phyloP scores from a whole-genome alignment of 1,140 invertebrate species.

The Bombus turneri region DNA sequence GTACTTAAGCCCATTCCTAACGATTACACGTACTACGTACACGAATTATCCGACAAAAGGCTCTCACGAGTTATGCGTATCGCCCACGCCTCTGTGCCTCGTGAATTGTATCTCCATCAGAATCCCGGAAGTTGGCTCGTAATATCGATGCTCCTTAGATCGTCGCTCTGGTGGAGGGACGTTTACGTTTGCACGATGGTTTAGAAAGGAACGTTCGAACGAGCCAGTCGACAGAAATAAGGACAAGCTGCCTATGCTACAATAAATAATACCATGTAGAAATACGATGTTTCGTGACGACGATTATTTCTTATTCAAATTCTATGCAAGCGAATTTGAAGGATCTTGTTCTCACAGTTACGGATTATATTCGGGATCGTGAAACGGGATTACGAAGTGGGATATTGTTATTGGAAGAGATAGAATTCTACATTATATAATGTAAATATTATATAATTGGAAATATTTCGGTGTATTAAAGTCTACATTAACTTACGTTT shows the following conservation, averaged over 20 bases:
- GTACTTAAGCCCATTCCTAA: too few species aligned
- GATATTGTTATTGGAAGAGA: too few species aligned
- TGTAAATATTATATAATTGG: too few species aligned
- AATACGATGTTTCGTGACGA: not conserved
- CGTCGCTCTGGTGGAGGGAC: conserved; percentile 32
- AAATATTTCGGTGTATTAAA: too few species aligned
- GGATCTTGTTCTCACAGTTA: not conserved
- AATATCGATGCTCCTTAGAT: conserved; percentile 52
- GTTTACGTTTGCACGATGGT: conserved; percentile 32
- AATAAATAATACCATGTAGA: conserved; percentile 4
- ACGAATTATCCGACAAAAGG: conserved; percentile 55
- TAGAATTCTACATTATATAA: too few species aligned
- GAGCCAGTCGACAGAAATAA: not conserved
- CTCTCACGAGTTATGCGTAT: conserved; percentile 51
- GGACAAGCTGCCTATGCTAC: not conserved
- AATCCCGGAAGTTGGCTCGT: conserved; percentile 50
- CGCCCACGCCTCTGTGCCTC: conserved; percentile 50
- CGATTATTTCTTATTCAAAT: not conserved
- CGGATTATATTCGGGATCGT: not conserved
- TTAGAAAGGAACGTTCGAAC: not conserved
- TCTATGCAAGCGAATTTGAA: not conserved
- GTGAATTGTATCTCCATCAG: conserved; percentile 62
- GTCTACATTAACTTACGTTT: too few species aligned
- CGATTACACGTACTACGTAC: not conserved
- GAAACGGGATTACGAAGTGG: too few species aligned